These are phyloP conservation scores for Athene cunicularia DNA, from an alignment of 2,113 vertebrate genomes.

Conservation along the genomic window DNA sequence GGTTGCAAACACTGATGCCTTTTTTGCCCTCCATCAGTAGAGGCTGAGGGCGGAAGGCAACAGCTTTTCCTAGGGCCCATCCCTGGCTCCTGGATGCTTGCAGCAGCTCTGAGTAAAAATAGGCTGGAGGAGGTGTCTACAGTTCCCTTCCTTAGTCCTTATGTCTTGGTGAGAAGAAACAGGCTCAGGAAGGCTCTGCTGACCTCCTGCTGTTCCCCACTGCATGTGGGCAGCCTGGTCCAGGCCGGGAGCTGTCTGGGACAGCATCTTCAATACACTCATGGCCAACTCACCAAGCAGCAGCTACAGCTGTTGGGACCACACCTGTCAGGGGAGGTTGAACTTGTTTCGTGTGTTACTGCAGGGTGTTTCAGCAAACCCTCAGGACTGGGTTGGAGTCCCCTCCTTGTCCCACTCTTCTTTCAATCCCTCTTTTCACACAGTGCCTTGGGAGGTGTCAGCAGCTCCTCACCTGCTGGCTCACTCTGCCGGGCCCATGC, in stretches of 20 bases:
- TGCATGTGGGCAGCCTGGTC: background rate
- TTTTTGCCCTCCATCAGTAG: background rate
- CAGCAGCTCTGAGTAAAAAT: background rate
- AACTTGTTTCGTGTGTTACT: background rate
- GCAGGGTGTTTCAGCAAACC: background rate
- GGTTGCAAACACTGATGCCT: background rate
- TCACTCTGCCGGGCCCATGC: background rate
- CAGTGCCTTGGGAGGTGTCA: background rate
- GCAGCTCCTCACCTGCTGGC: background rate
- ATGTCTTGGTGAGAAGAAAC: background rate
- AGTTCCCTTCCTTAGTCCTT: background rate
- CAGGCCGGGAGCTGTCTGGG: background rate
- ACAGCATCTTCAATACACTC: background rate
- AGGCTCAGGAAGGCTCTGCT: background rate
- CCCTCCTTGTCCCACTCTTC: background rate
- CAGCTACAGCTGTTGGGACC: background rate
- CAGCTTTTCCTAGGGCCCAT: background rate
- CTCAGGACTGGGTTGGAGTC: background rate
- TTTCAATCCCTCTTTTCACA: background rate
- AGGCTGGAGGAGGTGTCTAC: too few relatives aligned
- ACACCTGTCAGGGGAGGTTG: background rate
- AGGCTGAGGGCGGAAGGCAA: background rate
- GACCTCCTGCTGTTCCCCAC: background rate
- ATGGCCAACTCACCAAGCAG: background rate
- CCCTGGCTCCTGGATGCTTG: too few relatives aligned